phyloP scores from a whole-genome alignment of 2,797 vertebrate species.

The Lagocephalus sceleratus region DNA sequence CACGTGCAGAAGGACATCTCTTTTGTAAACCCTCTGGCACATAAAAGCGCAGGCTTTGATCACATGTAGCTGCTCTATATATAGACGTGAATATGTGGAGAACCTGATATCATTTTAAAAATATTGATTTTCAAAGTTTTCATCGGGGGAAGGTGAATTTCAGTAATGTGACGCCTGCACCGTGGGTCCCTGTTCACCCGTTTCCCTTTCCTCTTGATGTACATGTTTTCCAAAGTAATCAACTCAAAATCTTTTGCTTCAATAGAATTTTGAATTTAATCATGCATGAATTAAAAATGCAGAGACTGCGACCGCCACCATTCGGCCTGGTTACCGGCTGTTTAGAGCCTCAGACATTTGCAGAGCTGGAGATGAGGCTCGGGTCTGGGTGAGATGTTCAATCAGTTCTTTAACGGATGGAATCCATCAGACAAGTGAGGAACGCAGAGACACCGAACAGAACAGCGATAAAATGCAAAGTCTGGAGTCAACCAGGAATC shows the following conservation, averaged over 20 bases:
- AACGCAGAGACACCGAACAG: no score
- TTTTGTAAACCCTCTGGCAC: constrained; percentile 48
- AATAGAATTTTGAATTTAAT: constrained; percentile 25
- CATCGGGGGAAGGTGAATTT: constrained; percentile 72
- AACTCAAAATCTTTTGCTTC: constrained; percentile 42
- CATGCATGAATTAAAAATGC: constrained; percentile 11
- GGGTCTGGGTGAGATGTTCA: no score
- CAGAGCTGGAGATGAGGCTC: no score
- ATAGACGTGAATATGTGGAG: constrained; percentile 38
- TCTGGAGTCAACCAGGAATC: no score
- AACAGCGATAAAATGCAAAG: no score
- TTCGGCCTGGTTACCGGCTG: constrained; percentile 11
- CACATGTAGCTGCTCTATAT: constrained; percentile 38
- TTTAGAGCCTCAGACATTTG: constrained; percentile 1
- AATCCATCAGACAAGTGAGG: no score
- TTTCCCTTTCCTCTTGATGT: constrained; percentile 24
- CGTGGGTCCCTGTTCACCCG: constrained; percentile 32
- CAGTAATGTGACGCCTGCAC: constrained; percentile 67
- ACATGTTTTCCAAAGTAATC: constrained; percentile 26
- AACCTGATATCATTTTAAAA: constrained; percentile 70
- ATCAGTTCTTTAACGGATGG: no score
- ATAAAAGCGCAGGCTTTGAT: constrained; percentile 65
- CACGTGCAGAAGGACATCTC: constrained; percentile 30
- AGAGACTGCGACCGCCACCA: constrained; percentile 1
- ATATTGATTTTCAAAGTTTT: constrained; percentile 74